phyloP scores from a whole-genome alignment of 2,113 vertebrate species.

The Thermophis baileyi region DNA sequence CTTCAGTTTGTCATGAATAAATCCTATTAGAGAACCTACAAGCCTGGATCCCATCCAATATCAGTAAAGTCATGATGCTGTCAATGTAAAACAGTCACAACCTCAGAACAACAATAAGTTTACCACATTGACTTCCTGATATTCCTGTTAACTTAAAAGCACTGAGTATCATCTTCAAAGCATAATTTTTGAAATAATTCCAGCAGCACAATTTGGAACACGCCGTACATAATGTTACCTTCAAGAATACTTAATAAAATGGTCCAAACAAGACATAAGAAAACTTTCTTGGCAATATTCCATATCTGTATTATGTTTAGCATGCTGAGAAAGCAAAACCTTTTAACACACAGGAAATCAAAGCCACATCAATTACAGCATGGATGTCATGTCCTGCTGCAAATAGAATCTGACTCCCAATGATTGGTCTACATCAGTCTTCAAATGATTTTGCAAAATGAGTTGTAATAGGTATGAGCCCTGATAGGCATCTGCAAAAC shows the following conservation, averaged over 20 bases:
- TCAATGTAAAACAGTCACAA: not conserved
- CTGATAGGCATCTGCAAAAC: not conserved
- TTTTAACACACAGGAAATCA: conserved; percentile 20
- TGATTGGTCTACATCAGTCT: not conserved
- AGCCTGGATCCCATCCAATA: not conserved
- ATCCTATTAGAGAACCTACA: not conserved
- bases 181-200: not conserved
- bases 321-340: conserved; percentile 19
- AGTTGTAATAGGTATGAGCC: not conserved
- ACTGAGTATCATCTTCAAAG: not conserved
- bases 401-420: not conserved
- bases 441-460: conserved; percentile 6
- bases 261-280: not conserved
- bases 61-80: not conserved
- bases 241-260: not conserved
- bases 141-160: not conserved
- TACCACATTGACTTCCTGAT: not conserved
- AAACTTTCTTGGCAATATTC: conserved; percentile 3
- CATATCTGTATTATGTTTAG: conserved; percentile 10
- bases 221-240: not conserved
- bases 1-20: not conserved
- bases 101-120: not conserved
- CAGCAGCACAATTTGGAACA: not conserved
- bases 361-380: not conserved
- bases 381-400: conserved; percentile 1